Percentiles rank a stretch among this genome's conserved stretches.
phyloP scores from a whole-genome alignment of 1,140 invertebrate genomes.

The Venustaconcha ellipsiformis region DNA sequence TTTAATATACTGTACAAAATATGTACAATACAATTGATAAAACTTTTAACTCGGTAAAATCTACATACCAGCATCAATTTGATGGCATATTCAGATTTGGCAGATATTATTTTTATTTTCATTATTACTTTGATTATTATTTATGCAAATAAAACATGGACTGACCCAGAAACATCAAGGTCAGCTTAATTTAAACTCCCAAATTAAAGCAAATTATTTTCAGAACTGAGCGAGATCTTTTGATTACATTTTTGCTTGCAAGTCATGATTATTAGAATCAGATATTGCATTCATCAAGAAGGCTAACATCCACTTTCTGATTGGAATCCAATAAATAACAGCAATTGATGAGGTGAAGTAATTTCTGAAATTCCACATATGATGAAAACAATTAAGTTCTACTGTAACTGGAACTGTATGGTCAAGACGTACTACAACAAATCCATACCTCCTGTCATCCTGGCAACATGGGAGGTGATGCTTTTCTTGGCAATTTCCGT shows the following conservation, averaged over 20 bases:
- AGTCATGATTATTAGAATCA: not conserved
- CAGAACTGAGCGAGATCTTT: too few species aligned
- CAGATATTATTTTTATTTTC: too few species aligned
- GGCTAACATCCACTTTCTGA: too few species aligned
- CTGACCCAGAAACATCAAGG: too few species aligned
- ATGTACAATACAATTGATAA: not conserved
- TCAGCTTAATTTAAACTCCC: too few species aligned
- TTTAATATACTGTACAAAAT: not conserved
- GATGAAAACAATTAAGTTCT: not conserved
- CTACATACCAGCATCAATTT: not conserved
- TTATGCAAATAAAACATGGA: too few species aligned
- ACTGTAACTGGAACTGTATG: not conserved
- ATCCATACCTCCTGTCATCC: conserved; percentile 63
- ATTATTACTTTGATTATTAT: too few species aligned
- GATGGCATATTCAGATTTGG: not conserved
- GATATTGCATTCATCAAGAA: not conserved
- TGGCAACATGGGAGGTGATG: conserved; percentile 62
- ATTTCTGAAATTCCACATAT: not conserved
- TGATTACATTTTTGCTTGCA: too few species aligned
- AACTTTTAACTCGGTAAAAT: not conserved
- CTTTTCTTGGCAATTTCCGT: conserved; percentile 58
- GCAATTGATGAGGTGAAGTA: not conserved
- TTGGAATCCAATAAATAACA: not conserved
- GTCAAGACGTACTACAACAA: not conserved
- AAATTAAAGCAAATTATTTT: too few species aligned